These are phyloP conservation scores for Bilobella aurantiaca DNA, from an alignment of 1,140 invertebrate genomes.

Conservation along the genomic window DNA sequence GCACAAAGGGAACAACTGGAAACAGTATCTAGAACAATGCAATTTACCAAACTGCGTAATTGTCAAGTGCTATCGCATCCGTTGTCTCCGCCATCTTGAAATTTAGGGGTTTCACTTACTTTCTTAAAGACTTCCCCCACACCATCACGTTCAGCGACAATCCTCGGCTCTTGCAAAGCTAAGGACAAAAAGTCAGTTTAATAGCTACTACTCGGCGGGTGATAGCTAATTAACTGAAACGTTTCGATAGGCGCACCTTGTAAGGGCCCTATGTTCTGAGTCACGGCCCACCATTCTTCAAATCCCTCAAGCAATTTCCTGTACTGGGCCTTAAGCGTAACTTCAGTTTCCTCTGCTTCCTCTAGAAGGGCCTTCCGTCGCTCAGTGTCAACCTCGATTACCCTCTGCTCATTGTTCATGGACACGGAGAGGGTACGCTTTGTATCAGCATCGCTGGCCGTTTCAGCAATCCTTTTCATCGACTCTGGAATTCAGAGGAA, in stretches of 20 bases:
- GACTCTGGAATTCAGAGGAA: background rate
- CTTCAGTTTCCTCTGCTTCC: background rate
- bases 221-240: too few relatives aligned
- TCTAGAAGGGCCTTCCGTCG: background rate
- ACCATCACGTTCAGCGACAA: too few relatives aligned
- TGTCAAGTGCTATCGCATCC: background rate
- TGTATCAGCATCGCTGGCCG: background rate
- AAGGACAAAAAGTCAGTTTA: too few relatives aligned
- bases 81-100: constrained; percentile 16
- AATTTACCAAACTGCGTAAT: too few relatives aligned
- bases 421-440: background rate
- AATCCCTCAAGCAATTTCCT: constrained; percentile 16
- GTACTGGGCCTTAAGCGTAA: constrained; percentile 3
- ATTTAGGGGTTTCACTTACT: constrained; percentile 4
- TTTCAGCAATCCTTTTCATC: background rate
- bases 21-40: constrained; percentile 24
- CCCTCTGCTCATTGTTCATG: constrained; percentile 10
- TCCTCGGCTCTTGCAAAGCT: too few relatives aligned
- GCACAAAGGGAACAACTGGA: constrained; percentile 3
- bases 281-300: constrained; percentile 18
- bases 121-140: background rate
- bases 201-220: too few relatives aligned
- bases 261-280: background rate
- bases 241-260: too few relatives aligned
- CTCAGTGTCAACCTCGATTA: constrained; percentile 14